Evolutionary conservation across 2,888 invertebrate species (phyloP).

Genomic region (Acronicta leporina): DNA sequence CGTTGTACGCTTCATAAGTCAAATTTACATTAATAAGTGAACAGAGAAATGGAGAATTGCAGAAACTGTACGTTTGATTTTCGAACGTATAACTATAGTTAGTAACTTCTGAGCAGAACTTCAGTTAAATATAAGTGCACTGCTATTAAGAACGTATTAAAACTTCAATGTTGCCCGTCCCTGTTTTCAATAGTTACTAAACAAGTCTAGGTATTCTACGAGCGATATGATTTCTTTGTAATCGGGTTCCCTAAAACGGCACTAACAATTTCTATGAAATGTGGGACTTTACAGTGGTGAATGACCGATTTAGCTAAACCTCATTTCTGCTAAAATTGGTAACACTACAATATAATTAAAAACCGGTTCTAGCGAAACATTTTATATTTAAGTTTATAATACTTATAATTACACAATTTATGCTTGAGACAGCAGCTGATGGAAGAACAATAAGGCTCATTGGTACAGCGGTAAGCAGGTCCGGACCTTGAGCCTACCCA

Average conservation of each 20-base stretch:
- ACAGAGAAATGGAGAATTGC: constrained; percentile 35
- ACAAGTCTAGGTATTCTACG: no score
- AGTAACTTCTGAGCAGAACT: constrained; percentile 23
- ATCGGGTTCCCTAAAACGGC: no score
- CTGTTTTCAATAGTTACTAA: neutral
- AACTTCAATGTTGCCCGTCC: neutral
- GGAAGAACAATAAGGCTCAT: constrained; percentile 21
- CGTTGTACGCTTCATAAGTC: constrained; percentile 13
- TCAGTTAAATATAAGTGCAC: constrained; percentile 22
- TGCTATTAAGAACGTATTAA: constrained; percentile 2
- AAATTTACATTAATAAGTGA: constrained; percentile 31
- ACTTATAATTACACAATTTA: constrained; percentile 12
- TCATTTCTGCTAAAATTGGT: no score
- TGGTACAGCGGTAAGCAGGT: constrained; percentile 16
- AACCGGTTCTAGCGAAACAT: no score
- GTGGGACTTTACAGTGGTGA: no score
- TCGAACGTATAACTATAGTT: constrained; percentile 13
- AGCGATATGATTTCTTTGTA: no score
- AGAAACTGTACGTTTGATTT: constrained; percentile 31
- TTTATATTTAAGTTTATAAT: no score
- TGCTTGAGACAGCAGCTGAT: constrained; percentile 20
- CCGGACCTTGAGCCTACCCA: constrained; percentile 1
- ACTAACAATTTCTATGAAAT: no score
- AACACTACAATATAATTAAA: no score
- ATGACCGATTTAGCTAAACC: no score